Conservation (phyloP, 2,113 vertebrate genomes). For the Rhinogobius similis region DNA sequence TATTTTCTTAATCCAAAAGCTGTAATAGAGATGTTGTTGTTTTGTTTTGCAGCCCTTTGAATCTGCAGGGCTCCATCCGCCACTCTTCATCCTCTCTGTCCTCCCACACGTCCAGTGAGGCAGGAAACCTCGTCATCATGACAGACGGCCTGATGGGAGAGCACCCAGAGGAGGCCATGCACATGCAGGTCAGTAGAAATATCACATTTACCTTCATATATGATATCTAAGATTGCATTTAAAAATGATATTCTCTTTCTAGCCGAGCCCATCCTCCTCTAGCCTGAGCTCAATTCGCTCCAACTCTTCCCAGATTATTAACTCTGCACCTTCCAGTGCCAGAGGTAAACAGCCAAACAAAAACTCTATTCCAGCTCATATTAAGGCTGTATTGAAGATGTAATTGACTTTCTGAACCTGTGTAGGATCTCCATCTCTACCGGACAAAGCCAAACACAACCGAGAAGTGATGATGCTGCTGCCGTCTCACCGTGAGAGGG, state of each 20-base stretch:
- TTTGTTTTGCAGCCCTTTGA: conserved; percentile 84
- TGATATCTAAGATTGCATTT: not conserved
- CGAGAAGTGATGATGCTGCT: conserved; percentile 92
- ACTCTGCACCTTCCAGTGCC: conserved; percentile 92
- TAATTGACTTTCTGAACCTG: not conserved
- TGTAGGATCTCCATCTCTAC: conserved; percentile 93
- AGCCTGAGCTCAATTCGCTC: conserved; percentile 95
- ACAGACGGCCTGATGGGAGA: conserved; percentile 88
- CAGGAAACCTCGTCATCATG: conserved; percentile 88
- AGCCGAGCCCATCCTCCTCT: conserved; percentile 94
- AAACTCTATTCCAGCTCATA: not conserved
- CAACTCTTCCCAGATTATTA: conserved; percentile 91
- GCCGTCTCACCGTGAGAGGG: conserved; percentile 88
- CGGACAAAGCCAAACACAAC: conserved; percentile 93
- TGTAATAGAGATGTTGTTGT: not conserved
- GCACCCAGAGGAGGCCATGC: conserved; percentile 86
- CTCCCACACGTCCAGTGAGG: conserved; percentile 92
- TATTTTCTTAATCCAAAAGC: not conserved
- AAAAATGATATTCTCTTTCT: conserved; percentile 62
- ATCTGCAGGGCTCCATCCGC: conserved; percentile 88
- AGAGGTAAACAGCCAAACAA: conserved; percentile 82
- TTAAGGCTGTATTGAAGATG: not conserved
- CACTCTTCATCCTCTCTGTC: conserved; percentile 95
- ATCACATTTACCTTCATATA: not conserved
- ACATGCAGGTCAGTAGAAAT: conserved; percentile 85